Evolutionary conservation across 2,888 invertebrate genomes (phyloP).

Genomic region (Harpalus rufipes): DNA sequence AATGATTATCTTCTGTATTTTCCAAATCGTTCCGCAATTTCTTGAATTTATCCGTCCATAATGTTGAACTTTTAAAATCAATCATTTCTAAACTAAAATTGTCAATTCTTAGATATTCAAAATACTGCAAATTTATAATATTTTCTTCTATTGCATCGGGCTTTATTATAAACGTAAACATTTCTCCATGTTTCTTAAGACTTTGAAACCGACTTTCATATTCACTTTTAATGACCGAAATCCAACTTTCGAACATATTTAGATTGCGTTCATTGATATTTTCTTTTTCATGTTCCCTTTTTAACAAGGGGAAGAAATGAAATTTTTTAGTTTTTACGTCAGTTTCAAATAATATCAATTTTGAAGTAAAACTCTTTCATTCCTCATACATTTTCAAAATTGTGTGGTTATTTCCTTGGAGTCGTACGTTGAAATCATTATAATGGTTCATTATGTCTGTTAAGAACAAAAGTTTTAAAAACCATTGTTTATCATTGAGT

Average conservation of each 20-base stretch:
- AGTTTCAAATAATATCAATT: conserved; percentile 69
- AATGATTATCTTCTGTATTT: conserved; percentile 67
- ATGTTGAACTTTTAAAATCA: background rate
- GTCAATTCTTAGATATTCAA: no score
- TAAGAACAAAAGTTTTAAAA: conserved; percentile 69
- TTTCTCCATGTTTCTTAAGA: no score
- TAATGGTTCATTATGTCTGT: conserved; percentile 68
- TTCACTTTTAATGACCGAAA: no score
- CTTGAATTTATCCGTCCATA: conserved; percentile 33
- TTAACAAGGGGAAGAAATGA: no score
- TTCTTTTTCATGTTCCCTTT: no score
- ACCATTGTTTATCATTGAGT: conserved; percentile 50
- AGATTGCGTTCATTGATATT: no score
- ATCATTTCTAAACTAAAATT: no score
- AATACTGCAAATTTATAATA: no score
- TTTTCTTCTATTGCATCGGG: no score
- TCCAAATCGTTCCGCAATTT: conserved; percentile 68
- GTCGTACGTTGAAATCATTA: conserved; percentile 15
- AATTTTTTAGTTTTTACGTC: conserved; percentile 68
- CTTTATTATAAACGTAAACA: no score
- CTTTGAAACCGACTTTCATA: no score
- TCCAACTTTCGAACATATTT: no score
- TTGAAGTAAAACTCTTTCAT: conserved; percentile 69
- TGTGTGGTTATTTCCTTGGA: conserved; percentile 61
- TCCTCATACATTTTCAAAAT: conserved; percentile 70